Evolutionary conservation across 2,797 vertebrate species (phyloP), one percentile per base, ranked within the genome.

Genomic region (Takifugu rubripes): DNA sequence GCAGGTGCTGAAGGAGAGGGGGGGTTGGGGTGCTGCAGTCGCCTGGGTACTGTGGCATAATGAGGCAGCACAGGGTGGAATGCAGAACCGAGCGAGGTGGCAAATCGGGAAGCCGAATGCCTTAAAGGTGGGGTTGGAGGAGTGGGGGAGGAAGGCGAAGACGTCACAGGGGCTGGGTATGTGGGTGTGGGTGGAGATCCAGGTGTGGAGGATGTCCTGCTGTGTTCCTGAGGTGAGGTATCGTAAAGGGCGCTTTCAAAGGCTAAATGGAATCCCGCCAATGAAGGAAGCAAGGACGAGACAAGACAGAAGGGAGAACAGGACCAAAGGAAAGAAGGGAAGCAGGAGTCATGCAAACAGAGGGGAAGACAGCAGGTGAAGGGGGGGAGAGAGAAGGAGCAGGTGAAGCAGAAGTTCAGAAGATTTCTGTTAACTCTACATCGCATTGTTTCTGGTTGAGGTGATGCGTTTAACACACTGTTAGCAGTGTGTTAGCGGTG

Each of bases 21-120:
- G 0, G 73, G 16, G 92, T 87, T 71, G 93, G 79, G 9, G 70
- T 24, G 78, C 77, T 89, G 93, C 77, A 94, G 93, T 67, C 90
- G 92, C 73, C 96, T 89, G 21, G 96, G 95, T 64, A 92, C 91
- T 0, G 96, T 96, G 71, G 96, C 96, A 8, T 98, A 96, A 88
- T 98, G 96, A 70, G 96, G 96, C 77, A 98, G 91, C 58, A 99
- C 96, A 0, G 97, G 96, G 85, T 98, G 97, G 87, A 99, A 99
- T 90, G 97, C 97, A 36, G 97, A 99, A 77, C 97, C 94, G 40
- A 98, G 84, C 5, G 96, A 98, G 48, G 96, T 96, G 86, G 97
- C 96, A 60, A 98, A 99, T 72, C 96, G 93, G 60, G 97, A 96
- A 56, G 95, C 96, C 0, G 96, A 93, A 87, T 99, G 95, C 68